A percentile compares a stretch with the other conserved stretches of the same genome.
phyloP scores from a whole-genome alignment of 2,888 invertebrate species.

The Volucella bombylans region DNA sequence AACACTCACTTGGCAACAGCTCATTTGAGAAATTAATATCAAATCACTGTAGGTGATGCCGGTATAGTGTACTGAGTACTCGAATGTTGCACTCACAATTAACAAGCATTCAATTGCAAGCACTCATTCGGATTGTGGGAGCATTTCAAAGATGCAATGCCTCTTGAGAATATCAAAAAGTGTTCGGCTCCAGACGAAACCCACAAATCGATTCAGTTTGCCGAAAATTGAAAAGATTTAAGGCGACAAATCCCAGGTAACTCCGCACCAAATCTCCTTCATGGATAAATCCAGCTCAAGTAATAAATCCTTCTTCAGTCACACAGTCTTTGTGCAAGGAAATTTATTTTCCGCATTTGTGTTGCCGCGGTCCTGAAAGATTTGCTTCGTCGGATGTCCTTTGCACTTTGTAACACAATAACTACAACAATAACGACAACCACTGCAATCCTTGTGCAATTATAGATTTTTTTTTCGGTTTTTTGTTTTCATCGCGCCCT shows the following conservation, averaged over 20 bases:
- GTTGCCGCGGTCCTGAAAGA: constrained; percentile 3
- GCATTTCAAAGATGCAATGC: not conserved
- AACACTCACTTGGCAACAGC: constrained; percentile 5
- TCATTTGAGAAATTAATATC: constrained; percentile 4
- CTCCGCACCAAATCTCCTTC: constrained; percentile 40
- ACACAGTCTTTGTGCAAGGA: constrained; percentile 30
- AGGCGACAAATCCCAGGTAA: constrained; percentile 42
- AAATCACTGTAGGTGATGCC: no score
- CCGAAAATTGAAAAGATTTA: constrained; percentile 28
- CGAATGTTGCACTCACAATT: constrained; percentile 25
- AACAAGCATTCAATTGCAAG: constrained; percentile 15
- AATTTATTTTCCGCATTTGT: constrained; percentile 43
- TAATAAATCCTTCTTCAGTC: constrained; percentile 58
- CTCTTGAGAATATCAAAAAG: constrained; percentile 28
- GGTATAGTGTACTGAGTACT: no score
- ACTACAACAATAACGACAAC: constrained; percentile 20
- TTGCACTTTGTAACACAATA: constrained; percentile 40
- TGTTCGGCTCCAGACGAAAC: not conserved
- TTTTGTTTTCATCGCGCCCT: constrained; percentile 2
- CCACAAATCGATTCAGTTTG: constrained; percentile 19
- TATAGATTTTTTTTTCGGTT: constrained; percentile 38
- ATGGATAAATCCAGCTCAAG: constrained; percentile 51
- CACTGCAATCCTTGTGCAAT: constrained; percentile 43
- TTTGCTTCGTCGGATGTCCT: constrained; percentile 24
- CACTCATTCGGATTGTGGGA: not conserved